A percentile compares a stretch with the other conserved stretches of the same genome.
phyloP scores from a whole-genome alignment of 2,113 vertebrate species.

The Colinus virginianus region DNA sequence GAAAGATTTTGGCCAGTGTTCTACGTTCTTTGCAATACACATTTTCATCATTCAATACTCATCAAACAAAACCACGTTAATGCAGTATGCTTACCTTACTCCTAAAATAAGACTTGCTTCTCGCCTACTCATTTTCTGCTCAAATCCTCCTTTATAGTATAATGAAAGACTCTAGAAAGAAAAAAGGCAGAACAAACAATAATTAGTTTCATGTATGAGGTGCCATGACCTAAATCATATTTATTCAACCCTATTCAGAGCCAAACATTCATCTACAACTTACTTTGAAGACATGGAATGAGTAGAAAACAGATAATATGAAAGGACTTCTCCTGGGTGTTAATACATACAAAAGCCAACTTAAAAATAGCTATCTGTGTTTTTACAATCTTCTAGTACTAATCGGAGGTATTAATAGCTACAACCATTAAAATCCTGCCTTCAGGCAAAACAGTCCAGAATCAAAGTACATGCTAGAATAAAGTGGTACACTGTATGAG shows the following conservation, averaged over 20 bases:
- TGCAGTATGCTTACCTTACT: constrained; percentile 85
- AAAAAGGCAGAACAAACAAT: constrained; percentile 43
- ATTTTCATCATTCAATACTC: constrained; percentile 6
- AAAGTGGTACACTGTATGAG: neutral
- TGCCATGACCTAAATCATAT: constrained; percentile 34
- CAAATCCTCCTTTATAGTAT: constrained; percentile 97
- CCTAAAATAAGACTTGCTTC: constrained; percentile 95
- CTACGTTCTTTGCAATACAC: neutral
- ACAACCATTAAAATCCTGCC: neutral
- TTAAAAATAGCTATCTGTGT: neutral
- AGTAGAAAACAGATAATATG: constrained; percentile 1
- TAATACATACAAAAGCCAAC: neutral
- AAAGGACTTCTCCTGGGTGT: constrained; percentile 1
- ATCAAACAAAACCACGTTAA: constrained; percentile 44
- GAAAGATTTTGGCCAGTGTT: neutral
- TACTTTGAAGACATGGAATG: neutral
- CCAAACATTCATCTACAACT: constrained; percentile 17
- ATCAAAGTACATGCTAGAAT: neutral
- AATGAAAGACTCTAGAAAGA: constrained; percentile 82
- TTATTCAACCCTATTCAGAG: neutral
- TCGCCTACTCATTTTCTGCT: constrained; percentile 92
- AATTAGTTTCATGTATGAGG: constrained; percentile 58
- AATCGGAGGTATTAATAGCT: constrained; percentile 15
- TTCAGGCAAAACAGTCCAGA: neutral
- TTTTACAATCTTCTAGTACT: neutral